phyloP scores from a whole-genome alignment of 2,113 vertebrate species.

The Laterallus jamaicensis region DNA sequence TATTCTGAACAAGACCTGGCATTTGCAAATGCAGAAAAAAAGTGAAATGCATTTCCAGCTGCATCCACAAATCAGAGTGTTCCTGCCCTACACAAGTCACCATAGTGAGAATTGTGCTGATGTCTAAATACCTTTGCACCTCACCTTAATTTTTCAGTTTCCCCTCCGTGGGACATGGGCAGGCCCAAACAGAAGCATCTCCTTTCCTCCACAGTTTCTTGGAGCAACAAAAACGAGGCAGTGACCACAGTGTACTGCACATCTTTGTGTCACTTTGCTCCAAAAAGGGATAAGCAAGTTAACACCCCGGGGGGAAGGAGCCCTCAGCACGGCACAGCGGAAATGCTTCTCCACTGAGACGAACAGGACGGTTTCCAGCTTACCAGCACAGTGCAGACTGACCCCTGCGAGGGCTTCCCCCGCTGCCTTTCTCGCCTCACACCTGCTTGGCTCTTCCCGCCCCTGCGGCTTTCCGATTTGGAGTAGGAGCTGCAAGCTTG shows the following conservation, averaged over 20 bases:
- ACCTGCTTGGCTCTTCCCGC: accelerated
- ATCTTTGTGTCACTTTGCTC: not conserved
- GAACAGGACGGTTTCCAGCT: not conserved
- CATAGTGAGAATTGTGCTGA: not conserved
- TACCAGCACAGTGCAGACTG: not conserved
- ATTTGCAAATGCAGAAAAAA: not conserved
- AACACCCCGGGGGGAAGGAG: not conserved
- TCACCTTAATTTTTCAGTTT: not conserved
- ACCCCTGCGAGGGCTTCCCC: not conserved
- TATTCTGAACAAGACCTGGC: not conserved
- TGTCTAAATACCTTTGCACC: not conserved
- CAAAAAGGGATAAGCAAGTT: accelerated
- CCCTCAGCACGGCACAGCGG: not conserved
- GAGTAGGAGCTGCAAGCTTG: not conserved
- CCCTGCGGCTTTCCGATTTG: not conserved
- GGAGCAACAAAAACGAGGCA: not conserved
- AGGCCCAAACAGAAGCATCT: not conserved
- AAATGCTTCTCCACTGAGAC: not conserved
- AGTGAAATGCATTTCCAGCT: not conserved
- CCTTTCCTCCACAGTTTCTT: not conserved
- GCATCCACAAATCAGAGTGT: not conserved
- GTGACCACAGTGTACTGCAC: no score
- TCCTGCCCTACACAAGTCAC: not conserved
- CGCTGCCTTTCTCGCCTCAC: not conserved
- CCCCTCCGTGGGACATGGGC: not conserved